Evolutionary conservation across 2,888 invertebrate species (phyloP), one percentile per base, ranked within the genome.

Genomic region (Morpho deidamia): DNA sequence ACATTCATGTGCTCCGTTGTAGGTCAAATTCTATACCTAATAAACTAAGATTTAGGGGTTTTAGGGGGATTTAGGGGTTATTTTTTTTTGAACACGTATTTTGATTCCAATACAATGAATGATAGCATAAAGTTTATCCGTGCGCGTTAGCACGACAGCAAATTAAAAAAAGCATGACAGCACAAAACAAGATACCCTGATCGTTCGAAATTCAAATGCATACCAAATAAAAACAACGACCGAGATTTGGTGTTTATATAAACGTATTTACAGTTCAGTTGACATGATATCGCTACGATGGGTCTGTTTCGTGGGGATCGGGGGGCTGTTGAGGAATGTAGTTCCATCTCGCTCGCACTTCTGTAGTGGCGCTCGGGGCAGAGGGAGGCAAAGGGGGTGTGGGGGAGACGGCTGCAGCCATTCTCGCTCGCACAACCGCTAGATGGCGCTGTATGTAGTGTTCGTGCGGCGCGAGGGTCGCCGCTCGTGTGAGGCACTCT

Each of bases 401-500:
- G 37, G 66, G 58, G 93, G 92, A 62, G 94, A 92, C 11, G 51
- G 65, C 42, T 56, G 67, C 71, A n/a, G 69, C 68, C 39, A 70
- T 71, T 51, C 95, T 90, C 55, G 93, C 92, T 61, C 95, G 92
- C 11, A 99, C 98, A 50, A 98, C 98, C 63, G 94, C 94, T 40
- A 99, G 91, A 77, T 99, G 99, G 11, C 96, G 92, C 52, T 94
- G 91, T 41, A 99, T 96, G 89, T 99, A 99, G 67, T 96, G 96
- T 78, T 98, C 98, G 56, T 93, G 91, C 0, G 98, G 98, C 0
- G 97, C 97, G 23, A 98, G 86, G 7, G 91, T 89, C 50, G 95
- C 94, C 1, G 97, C 97, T 46, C 94, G 92, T 46, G 94, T 91
- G 11, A 99, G 91, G 76, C 99, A 99, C 49, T 93, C 91, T 64